Conservation (phyloP, 2,797 vertebrate genomes). For the Merluccius polli region DNA sequence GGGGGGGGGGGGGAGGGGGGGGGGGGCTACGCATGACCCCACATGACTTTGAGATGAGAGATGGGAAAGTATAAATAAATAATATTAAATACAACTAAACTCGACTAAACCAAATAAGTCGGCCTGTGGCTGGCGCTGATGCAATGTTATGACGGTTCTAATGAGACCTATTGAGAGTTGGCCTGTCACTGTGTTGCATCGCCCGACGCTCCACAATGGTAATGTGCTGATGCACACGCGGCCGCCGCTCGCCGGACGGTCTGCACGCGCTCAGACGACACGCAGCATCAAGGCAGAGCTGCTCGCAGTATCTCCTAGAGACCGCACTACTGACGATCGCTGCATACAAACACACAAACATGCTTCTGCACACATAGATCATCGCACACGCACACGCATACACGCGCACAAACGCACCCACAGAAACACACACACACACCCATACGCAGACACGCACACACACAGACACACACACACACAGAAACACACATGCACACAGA, state of each 20-base stretch:
- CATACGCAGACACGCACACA: neutral
- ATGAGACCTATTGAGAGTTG: conserved; percentile 71
- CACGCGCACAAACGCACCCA: neutral
- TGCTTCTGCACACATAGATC: neutral
- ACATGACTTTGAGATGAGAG: neutral
- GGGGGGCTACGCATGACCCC: neutral
- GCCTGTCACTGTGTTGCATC: conserved; percentile 58
- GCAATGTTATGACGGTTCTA: conserved; percentile 64
- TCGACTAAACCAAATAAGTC: conserved; percentile 8
- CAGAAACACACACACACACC: neutral
- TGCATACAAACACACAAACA: neutral
- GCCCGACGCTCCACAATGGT: conserved; percentile 51
- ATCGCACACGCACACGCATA: neutral
- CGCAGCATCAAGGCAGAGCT: too few species aligned
- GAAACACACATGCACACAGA: neutral
- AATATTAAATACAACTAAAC: neutral
- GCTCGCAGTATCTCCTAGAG: too few species aligned
- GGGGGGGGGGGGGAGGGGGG: conserved; percentile 20
- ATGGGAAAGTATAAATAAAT: neutral
- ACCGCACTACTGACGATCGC: neutral
- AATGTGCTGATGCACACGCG: conserved; percentile 57
- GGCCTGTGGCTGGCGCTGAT: conserved; percentile 38
- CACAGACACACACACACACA: neutral
- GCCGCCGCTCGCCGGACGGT: conserved; percentile 18
- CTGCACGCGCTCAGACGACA: neutral